phyloP scores from a whole-genome alignment of 1,140 invertebrate species.

The Drosophila virilis region DNA sequence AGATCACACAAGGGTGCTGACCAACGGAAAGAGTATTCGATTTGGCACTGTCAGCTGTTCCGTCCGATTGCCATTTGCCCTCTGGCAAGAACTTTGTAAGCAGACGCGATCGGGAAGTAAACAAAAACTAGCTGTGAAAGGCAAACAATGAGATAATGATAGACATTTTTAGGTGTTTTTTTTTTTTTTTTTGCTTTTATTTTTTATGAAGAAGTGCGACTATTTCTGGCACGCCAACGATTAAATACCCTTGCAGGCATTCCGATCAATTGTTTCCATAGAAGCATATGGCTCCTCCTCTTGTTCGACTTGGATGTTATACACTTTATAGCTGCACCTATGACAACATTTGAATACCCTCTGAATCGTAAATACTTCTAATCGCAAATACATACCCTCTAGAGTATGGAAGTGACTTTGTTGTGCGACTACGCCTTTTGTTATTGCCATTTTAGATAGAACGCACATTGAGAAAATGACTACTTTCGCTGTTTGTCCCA shows the following conservation, averaged over 20 bases:
- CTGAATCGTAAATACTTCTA: no score
- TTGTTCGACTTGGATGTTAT: no score
- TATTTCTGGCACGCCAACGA: no score
- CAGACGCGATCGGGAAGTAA: neutral
- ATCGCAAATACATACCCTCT: neutral
- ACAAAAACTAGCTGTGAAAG: conserved; percentile 16
- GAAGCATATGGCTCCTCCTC: no score
- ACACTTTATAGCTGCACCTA: no score
- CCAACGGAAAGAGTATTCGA: neutral
- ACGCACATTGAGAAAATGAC: conserved; percentile 15
- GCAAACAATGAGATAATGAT: conserved; percentile 54
- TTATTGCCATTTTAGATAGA: conserved; percentile 16
- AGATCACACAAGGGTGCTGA: no score
- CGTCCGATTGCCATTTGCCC: neutral
- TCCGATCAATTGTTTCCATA: no score
- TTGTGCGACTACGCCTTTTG: neutral
- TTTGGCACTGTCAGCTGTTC: neutral
- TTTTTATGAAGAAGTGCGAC: no score
- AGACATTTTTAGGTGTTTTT: conserved; percentile 6
- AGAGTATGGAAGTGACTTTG: neutral
- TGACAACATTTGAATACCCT: no score
- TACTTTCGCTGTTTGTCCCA: conserved; percentile 38
- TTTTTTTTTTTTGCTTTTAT: neutral
- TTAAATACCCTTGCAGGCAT: no score
- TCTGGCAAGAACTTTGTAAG: neutral